phyloP scores from a whole-genome alignment of 2,797 vertebrate genomes.

The Karalla daura region DNA sequence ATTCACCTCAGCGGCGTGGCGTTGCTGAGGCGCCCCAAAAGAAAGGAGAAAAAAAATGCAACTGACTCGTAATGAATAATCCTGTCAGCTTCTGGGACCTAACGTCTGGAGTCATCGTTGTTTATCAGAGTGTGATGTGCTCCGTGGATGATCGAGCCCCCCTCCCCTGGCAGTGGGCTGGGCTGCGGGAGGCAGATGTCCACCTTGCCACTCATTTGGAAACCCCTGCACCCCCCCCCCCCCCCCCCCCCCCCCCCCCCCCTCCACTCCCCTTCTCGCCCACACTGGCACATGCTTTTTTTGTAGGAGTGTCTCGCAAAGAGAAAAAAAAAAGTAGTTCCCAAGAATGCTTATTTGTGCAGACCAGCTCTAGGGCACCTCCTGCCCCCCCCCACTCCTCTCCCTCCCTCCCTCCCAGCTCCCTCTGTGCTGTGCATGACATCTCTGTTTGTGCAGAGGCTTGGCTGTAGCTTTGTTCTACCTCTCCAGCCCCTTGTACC shows the following conservation, averaged over 20 bases:
- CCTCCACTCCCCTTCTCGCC: background rate
- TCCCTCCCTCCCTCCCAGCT: background rate
- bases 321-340: constrained; percentile 8
- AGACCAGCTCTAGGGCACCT: background rate
- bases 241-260: background rate
- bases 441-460: background rate
- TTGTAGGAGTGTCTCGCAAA: background rate
- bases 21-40: constrained; percentile 20
- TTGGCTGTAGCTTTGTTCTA: constrained; percentile 4
- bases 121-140: constrained; percentile 62
- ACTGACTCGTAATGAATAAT: constrained; percentile 77
- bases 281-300: background rate
- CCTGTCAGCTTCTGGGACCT: constrained; percentile 81
- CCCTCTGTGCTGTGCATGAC: background rate
- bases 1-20: constrained; percentile 39
- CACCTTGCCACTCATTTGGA: constrained; percentile 41
- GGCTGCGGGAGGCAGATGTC: constrained; percentile 42
- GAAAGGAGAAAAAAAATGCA: constrained; percentile 1
- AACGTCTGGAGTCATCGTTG: constrained; percentile 79
- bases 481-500: background rate
- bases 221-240: constrained; percentile 4
- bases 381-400: background rate
- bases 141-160: constrained; percentile 64
- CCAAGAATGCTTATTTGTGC: background rate
- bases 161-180: constrained; percentile 36